Percentiles rank a stretch among this genome's conserved stretches.
phyloP scores from a whole-genome alignment of 2,888 invertebrate genomes.

The Eupithecia exiguata region DNA sequence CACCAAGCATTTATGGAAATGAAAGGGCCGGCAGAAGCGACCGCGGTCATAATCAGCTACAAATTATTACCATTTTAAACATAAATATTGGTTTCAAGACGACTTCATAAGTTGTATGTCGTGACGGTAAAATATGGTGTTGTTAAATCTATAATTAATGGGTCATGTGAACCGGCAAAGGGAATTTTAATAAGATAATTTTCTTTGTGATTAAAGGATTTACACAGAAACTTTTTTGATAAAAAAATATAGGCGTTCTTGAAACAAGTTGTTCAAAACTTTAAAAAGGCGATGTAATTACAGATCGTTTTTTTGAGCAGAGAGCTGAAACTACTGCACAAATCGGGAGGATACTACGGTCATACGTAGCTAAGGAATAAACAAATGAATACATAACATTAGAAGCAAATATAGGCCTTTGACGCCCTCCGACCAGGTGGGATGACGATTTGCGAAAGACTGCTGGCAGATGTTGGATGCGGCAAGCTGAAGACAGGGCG shows the following conservation, averaged over 20 bases:
- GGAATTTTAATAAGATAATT: neutral
- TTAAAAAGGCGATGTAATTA: neutral
- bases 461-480: too few relatives aligned
- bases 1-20: slow-evolving; percentile 19
- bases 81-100: slow-evolving; percentile 3
- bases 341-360: neutral
- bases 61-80: slow-evolving; percentile 17
- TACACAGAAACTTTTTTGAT: neutral
- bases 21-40: slow-evolving; percentile 12
- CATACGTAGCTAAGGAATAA: neutral
- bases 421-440: too few relatives aligned
- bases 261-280: neutral
- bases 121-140: neutral
- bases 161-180: slow-evolving; percentile 4
- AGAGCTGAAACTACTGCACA: neutral
- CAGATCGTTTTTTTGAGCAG: neutral
- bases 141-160: slow-evolving; percentile 8
- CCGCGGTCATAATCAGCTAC: slow-evolving; percentile 11
- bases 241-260: neutral
- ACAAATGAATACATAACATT: neutral
- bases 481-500: too few relatives aligned
- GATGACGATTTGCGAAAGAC: too few relatives aligned
- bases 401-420: neutral
- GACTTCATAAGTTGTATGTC: slow-evolving; percentile 13
- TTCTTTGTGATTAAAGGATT: neutral